phyloP scores from a whole-genome alignment of 2,797 vertebrate species.

The Yasuhikotakia modesta region DNA sequence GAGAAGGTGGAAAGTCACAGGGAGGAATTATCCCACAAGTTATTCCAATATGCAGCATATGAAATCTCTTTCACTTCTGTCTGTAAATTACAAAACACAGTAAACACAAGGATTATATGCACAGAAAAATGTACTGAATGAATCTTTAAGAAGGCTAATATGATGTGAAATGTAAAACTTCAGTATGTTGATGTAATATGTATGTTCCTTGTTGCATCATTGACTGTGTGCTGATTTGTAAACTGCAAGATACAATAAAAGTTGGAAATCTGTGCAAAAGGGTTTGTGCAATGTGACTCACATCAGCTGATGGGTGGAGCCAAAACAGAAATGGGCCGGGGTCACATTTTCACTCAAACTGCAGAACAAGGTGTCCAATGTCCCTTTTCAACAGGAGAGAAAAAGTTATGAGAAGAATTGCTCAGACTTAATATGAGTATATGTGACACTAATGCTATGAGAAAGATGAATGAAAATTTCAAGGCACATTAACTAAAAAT shows the following conservation, averaged over 20 bases:
- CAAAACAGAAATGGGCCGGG: too few relatives aligned
- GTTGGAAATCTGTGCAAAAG: neutral
- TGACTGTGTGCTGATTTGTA: neutral
- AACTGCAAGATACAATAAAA: neutral
- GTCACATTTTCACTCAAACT: neutral
- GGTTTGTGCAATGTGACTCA: too few relatives aligned
- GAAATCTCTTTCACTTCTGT: neutral
- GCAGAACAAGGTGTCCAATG: neutral
- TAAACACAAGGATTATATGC: too few relatives aligned
- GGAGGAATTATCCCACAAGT: neutral
- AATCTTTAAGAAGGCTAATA: too few relatives aligned
- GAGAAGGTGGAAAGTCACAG: conserved; percentile 16
- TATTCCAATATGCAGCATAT: neutral
- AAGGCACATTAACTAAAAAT: too few relatives aligned
- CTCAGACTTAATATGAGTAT: too few relatives aligned
- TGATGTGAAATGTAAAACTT: too few relatives aligned
- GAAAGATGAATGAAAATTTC: too few relatives aligned
- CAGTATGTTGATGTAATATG: neutral
- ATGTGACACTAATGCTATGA: too few relatives aligned
- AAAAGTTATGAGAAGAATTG: too few relatives aligned
- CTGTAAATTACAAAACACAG: neutral
- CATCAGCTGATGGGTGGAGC: too few relatives aligned
- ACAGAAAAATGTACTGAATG: neutral
- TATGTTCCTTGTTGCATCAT: neutral
- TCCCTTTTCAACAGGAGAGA: neutral